Conservation (phyloP, 1,140 invertebrate species). For the Artemia franciscana region DNA sequence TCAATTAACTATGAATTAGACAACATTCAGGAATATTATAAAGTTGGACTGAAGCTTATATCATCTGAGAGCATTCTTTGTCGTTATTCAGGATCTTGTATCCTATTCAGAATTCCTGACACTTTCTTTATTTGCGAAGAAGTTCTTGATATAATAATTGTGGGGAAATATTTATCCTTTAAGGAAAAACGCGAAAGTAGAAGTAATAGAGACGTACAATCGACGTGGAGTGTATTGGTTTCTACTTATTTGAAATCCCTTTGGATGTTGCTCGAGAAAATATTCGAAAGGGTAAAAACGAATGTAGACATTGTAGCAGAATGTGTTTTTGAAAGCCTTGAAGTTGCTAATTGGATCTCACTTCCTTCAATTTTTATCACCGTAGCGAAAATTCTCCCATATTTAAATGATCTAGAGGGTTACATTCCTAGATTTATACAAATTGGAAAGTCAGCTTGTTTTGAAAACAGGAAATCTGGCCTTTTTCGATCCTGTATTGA, state of each 20-base stretch:
- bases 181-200: background rate
- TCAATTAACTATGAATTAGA: too few relatives aligned
- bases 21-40: background rate
- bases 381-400: background rate
- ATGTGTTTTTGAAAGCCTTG: background rate
- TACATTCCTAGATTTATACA: background rate
- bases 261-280: background rate
- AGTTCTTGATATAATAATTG: background rate
- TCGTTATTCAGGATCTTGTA: background rate
- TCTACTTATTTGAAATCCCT: background rate
- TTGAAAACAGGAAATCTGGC: constrained; percentile 16
- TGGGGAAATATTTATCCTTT: background rate
- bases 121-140: background rate
- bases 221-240: background rate
- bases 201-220: background rate
- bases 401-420: background rate
- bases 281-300: background rate
- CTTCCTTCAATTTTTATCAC: background rate
- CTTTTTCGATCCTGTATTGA: constrained; percentile 16
- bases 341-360: background rate
- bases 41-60: background rate
- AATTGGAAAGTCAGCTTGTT: constrained; percentile 7
- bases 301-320: background rate
- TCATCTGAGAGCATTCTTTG: background rate
- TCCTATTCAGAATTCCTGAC: background rate